A percentile compares a stretch with the other conserved stretches of the same genome.
These are phyloP conservation scores for Lydus trimaculatus DNA, from an alignment of 2,888 invertebrate genomes.

Conservation along the genomic window DNA sequence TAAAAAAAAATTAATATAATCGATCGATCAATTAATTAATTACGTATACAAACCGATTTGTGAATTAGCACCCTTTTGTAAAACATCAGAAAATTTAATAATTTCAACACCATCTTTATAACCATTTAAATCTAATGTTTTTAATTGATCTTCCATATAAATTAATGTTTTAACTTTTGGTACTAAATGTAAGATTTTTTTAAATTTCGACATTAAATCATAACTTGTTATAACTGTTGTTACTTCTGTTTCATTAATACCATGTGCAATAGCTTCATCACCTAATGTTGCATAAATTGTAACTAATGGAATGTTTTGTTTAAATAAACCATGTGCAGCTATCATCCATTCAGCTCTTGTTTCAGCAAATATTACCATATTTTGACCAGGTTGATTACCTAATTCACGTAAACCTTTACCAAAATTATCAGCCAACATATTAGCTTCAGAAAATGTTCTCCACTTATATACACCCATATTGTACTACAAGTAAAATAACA, in stretches of 20 bases:
- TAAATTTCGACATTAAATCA: slow-evolving; percentile 91
- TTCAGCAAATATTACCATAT: slow-evolving; percentile 95
- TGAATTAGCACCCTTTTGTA: slow-evolving; percentile 63
- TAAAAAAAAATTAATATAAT: background rate
- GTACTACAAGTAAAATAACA: slow-evolving; percentile 66
- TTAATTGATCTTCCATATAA: slow-evolving; percentile 89
- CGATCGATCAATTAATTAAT: background rate
- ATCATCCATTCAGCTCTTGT: slow-evolving; percentile 98
- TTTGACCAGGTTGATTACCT: slow-evolving; percentile 75
- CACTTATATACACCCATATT: slow-evolving; percentile 93
- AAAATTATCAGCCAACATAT: slow-evolving; percentile 77
- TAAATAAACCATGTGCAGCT: slow-evolving; percentile 95
- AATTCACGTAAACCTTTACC: slow-evolving; percentile 84
- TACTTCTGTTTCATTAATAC: slow-evolving; percentile 96
- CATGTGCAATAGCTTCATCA: slow-evolving; percentile 95
- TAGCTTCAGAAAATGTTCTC: slow-evolving; percentile 83
- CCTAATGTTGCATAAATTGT: slow-evolving; percentile 98
- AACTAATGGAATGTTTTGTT: slow-evolving; percentile 93
- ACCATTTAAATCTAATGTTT: slow-evolving; percentile 72
- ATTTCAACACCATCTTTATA: slow-evolving; percentile 78
- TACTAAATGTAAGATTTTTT: slow-evolving; percentile 74
- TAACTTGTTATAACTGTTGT: slow-evolving; percentile 91
- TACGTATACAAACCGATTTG: slow-evolving; percentile 58
- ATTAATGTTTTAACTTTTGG: slow-evolving; percentile 81
- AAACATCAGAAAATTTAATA: slow-evolving; percentile 76